Conservation (phyloP, 1,140 invertebrate species). For the Aphaenogaster ashmeadi region DNA sequence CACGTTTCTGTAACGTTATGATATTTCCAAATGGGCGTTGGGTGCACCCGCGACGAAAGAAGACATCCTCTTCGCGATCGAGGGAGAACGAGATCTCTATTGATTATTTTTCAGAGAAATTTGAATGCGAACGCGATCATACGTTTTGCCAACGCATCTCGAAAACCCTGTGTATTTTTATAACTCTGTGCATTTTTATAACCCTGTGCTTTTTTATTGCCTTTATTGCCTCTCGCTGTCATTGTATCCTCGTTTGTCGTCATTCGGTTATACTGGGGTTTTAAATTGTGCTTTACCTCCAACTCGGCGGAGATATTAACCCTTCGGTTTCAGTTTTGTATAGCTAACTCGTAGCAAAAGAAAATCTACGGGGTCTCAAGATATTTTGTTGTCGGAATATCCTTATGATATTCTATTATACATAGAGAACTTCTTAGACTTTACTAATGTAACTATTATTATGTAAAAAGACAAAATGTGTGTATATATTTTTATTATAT, state of each 20-base stretch:
- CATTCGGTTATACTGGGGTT: neutral
- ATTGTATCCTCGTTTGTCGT: neutral
- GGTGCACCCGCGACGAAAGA: neutral
- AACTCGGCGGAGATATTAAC: neutral
- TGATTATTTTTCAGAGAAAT: neutral
- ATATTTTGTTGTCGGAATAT: neutral
- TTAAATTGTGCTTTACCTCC: slow-evolving; percentile 16
- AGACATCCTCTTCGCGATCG: neutral
- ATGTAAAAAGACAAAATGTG: neutral
- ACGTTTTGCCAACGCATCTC: neutral
- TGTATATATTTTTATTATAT: neutral
- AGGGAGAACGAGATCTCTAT: neutral
- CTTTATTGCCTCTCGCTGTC: neutral
- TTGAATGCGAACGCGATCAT: neutral
- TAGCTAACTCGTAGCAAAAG: neutral
- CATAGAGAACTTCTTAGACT: neutral
- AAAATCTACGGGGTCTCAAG: neutral
- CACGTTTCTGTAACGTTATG: slow-evolving; percentile 41
- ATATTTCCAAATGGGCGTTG: slow-evolving; percentile 17
- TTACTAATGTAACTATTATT: neutral
- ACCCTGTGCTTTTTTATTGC: neutral
- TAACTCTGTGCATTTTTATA: neutral
- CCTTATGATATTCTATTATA: neutral
- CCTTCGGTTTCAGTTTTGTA: neutral
- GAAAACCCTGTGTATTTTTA: neutral